A percentile compares a stretch with the other conserved stretches of the same genome.
phyloP scores from a whole-genome alignment of 2,113 vertebrate species.

The Penelope pileata region DNA sequence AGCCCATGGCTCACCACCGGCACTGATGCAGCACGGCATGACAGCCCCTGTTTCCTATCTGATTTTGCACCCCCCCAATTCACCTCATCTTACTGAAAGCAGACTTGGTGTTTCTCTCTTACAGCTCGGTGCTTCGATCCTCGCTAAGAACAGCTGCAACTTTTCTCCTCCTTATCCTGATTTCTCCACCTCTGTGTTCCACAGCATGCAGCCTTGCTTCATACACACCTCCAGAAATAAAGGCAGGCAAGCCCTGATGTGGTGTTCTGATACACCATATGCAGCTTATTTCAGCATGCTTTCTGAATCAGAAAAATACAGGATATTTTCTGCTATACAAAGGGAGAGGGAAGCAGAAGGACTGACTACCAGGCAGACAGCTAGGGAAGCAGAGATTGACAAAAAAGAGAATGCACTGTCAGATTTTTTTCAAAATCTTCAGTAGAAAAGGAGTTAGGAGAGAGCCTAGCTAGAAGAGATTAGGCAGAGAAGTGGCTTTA shows the following conservation, averaged over 20 bases:
- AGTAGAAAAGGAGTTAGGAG: background rate
- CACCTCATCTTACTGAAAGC: background rate
- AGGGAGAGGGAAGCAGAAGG: background rate
- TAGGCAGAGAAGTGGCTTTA: background rate
- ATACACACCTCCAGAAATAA: background rate
- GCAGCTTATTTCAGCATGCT: background rate
- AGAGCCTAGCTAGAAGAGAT: background rate
- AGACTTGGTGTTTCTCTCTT: background rate
- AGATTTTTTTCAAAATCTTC: constrained; percentile 22
- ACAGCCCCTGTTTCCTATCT: background rate
- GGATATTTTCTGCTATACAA: background rate
- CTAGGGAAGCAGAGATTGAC: background rate
- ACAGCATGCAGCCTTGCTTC: constrained; percentile 1
- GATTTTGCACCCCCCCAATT: background rate
- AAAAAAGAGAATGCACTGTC: background rate
- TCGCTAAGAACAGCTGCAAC: background rate
- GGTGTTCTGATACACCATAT: background rate
- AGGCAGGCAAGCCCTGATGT: background rate
- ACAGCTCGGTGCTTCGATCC: background rate
- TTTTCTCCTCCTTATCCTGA: background rate
- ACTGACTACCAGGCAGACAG: background rate
- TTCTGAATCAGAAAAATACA: background rate
- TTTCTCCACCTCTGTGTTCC: background rate
- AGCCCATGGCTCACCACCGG: background rate
- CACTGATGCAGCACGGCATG: background rate